phyloP scores from a whole-genome alignment of 2,113 vertebrate genomes.

The Zootoca vivipara region DNA sequence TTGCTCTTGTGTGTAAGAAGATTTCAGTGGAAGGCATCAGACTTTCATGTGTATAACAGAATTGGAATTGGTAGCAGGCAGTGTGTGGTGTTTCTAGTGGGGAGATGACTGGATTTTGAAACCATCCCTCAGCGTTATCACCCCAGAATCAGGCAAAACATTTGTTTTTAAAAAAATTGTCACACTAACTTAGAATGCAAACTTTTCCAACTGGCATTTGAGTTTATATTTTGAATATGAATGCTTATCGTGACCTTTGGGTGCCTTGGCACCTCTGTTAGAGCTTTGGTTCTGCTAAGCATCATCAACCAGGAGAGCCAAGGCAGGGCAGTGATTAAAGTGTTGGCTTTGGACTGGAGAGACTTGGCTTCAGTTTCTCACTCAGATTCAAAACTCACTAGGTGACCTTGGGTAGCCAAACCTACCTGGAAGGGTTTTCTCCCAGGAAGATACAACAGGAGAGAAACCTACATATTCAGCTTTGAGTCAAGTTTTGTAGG shows the following conservation, averaged over 20 bases:
- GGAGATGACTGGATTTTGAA: too few species aligned
- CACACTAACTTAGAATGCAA: background rate
- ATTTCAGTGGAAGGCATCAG: too few species aligned
- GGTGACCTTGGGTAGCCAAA: background rate
- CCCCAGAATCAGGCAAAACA: background rate
- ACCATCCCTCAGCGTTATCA: too few species aligned
- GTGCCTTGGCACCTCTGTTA: background rate
- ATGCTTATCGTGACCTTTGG: background rate
- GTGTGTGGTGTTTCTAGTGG: too few species aligned
- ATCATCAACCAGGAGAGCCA: background rate
- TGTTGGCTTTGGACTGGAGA: background rate
- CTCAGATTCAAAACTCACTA: background rate
- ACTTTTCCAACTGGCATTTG: background rate
- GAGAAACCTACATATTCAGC: too few species aligned
- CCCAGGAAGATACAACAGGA: too few species aligned
- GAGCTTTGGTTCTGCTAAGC: background rate
- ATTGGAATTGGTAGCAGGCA: too few species aligned
- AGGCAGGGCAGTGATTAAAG: background rate
- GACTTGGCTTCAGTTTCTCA: background rate
- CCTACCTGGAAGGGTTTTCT: background rate
- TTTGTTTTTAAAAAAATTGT: background rate
- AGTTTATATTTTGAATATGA: background rate
- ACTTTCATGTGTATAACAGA: too few species aligned
- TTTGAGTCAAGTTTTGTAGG: too few species aligned
- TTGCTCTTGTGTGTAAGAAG: too few species aligned